A percentile compares a stretch with the other conserved stretches of the same genome.
phyloP scores from a whole-genome alignment of 2,113 vertebrate genomes.

The Donacobius atricapilla region DNA sequence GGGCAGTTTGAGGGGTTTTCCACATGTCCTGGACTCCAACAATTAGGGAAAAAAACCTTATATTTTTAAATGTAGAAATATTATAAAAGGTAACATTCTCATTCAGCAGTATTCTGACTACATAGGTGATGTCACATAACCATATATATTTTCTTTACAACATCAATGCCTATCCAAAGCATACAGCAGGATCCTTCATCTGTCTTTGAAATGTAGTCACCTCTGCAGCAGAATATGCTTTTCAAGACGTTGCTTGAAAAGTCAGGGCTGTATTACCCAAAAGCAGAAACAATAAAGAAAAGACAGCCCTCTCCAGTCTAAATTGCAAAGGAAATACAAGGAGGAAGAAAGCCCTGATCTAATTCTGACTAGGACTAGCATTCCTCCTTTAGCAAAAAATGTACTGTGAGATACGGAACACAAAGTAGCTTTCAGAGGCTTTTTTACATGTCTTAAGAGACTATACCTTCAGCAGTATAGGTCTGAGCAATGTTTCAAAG shows the following conservation, averaged over 20 bases:
- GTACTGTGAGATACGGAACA: not conserved
- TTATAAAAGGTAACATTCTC: not conserved
- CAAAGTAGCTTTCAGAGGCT: not conserved
- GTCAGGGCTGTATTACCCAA: not conserved
- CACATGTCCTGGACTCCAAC: no score
- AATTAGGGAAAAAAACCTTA: not conserved
- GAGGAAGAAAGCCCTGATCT: not conserved
- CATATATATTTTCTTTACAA: not conserved
- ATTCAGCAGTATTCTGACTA: not conserved
- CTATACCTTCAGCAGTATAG: not conserved
- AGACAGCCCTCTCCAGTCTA: not conserved
- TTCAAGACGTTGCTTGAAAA: not conserved
- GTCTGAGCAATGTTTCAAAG: not conserved
- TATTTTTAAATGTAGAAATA: not conserved
- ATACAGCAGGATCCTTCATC: not conserved
- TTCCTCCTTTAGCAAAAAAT: not conserved
- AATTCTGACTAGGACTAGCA: not conserved
- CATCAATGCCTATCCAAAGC: not conserved
- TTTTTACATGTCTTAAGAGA: not conserved
- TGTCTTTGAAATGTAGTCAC: slow-evolving; percentile 40
- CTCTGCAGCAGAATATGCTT: not conserved
- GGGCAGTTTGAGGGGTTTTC: no score
- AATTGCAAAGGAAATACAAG: not conserved
- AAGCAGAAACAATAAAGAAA: slow-evolving; percentile 14
- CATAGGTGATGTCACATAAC: not conserved